phyloP scores from a whole-genome alignment of 1,140 invertebrate genomes.

The Achroia grisella region DNA sequence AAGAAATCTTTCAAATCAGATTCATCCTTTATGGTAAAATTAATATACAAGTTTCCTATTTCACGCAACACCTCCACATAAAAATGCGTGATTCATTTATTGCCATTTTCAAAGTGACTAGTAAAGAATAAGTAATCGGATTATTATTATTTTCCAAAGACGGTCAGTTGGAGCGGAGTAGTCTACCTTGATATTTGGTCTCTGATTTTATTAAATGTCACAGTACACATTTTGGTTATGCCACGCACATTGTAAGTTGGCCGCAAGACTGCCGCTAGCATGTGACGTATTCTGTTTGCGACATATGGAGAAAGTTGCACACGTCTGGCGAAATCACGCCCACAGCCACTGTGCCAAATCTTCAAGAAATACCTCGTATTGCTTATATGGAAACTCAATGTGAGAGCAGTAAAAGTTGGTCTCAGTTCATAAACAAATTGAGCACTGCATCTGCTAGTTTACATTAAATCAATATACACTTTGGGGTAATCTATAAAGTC shows the following conservation, averaged over 20 bases:
- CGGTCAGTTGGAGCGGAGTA: constrained; percentile 19
- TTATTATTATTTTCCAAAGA: constrained; percentile 28
- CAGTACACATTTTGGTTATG: constrained; percentile 8
- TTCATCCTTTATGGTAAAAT: constrained; percentile 8
- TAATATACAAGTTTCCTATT: constrained; percentile 61
- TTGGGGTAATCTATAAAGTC: too few species aligned
- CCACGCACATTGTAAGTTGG: background rate
- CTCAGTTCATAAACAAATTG: constrained; percentile 16
- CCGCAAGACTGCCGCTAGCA: constrained; percentile 6
- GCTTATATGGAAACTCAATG: constrained; percentile 39
- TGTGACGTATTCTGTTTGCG: constrained; percentile 30
- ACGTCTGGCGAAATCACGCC: constrained; percentile 66
- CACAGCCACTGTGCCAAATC: constrained; percentile 60
- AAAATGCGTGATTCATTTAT: constrained; percentile 38
- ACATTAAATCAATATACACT: too few species aligned
- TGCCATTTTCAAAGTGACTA: constrained; percentile 17
- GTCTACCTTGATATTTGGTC: constrained; percentile 56
- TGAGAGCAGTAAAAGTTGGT: constrained; percentile 49
- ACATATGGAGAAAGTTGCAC: constrained; percentile 54
- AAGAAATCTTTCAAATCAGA: too few species aligned
- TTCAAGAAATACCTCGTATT: constrained; percentile 38
- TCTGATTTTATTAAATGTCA: constrained; percentile 47
- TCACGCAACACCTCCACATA: constrained; percentile 39
- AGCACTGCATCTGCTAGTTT: too few species aligned
- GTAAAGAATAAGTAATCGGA: constrained; percentile 22